Evolutionary conservation across 2,888 invertebrate genomes (phyloP).

Genomic region (Cantharis rustica): DNA sequence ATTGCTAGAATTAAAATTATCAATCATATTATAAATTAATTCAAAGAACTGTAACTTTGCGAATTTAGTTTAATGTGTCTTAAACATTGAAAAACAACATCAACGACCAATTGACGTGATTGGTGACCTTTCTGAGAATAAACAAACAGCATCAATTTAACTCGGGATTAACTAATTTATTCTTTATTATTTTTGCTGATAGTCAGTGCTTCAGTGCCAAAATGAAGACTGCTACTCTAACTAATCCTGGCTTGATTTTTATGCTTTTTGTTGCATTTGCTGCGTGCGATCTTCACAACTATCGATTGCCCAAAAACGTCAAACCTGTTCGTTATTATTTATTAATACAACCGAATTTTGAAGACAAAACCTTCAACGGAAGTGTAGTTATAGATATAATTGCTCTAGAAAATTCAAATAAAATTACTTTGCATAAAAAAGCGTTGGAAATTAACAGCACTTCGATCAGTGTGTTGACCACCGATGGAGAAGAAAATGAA

Average conservation of each 20-base stretch:
- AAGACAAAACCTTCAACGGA: constrained; percentile 14
- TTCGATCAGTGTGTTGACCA: not conserved
- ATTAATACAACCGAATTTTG: constrained; percentile 19
- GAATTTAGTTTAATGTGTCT: not conserved
- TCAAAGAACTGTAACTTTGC: not conserved
- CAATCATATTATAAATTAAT: not conserved
- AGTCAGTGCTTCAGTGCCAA: not conserved
- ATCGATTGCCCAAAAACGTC: constrained; percentile 19
- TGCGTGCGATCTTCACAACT: not conserved
- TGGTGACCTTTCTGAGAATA: not conserved
- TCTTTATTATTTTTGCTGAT: not conserved
- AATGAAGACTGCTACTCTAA: not conserved
- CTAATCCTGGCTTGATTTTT: not conserved
- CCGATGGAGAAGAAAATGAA: not conserved
- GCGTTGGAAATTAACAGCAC: not conserved
- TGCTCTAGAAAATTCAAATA: constrained; percentile 2
- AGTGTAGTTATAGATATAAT: constrained; percentile 17
- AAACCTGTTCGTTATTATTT: constrained; percentile 15
- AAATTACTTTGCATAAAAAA: constrained; percentile 22
- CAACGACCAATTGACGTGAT: not conserved
- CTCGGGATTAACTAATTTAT: not conserved
- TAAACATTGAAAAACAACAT: not conserved
- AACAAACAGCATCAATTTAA: not conserved
- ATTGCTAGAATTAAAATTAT: not conserved
- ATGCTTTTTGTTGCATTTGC: not conserved